These are phyloP conservation scores for Protomyctophum bolini DNA, from an alignment of 2,113 vertebrate species.

Conservation along the genomic window DNA sequence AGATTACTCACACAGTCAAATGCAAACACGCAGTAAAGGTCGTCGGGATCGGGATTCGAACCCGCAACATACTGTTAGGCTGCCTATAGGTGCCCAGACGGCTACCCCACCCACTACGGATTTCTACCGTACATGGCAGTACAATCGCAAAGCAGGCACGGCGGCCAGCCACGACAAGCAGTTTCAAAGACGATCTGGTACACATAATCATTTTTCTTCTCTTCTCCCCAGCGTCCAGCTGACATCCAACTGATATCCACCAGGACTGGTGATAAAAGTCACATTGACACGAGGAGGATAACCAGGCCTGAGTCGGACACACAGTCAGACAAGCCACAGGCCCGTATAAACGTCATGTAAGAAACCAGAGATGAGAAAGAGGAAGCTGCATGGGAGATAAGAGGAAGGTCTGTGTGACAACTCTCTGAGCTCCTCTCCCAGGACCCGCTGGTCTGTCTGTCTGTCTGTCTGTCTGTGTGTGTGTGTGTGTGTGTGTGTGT, in stretches of 20 bases:
- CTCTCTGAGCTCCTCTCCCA: not conserved
- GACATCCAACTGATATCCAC: conserved; percentile 31
- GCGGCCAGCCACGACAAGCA: not conserved
- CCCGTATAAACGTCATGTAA: conserved; percentile 30
- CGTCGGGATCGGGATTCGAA: too few relatives aligned
- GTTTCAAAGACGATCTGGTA: not conserved
- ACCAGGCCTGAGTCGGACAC: conserved; percentile 29
- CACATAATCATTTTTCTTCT: conserved; percentile 25
- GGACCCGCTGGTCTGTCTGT: not conserved
- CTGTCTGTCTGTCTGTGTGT: conserved; percentile 22
- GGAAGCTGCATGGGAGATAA: conserved; percentile 24
- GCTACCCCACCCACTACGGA: too few relatives aligned
- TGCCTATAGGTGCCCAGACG: too few relatives aligned
- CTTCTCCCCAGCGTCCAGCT: conserved; percentile 14
- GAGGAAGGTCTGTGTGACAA: not conserved
- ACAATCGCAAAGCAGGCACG: not conserved
- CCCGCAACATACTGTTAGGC: too few relatives aligned
- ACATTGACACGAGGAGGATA: conserved; percentile 26
- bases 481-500: not conserved
- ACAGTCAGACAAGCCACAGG: conserved; percentile 51
- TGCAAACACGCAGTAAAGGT: too few relatives aligned
- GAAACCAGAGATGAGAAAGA: conserved; percentile 27
- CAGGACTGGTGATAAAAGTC: conserved; percentile 58
- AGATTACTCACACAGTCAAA: too few relatives aligned
- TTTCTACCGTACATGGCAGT: too few relatives aligned